Evolutionary conservation across 2,113 vertebrate genomes (phyloP).

Genomic region (Onychostoma macrolepis): DNA sequence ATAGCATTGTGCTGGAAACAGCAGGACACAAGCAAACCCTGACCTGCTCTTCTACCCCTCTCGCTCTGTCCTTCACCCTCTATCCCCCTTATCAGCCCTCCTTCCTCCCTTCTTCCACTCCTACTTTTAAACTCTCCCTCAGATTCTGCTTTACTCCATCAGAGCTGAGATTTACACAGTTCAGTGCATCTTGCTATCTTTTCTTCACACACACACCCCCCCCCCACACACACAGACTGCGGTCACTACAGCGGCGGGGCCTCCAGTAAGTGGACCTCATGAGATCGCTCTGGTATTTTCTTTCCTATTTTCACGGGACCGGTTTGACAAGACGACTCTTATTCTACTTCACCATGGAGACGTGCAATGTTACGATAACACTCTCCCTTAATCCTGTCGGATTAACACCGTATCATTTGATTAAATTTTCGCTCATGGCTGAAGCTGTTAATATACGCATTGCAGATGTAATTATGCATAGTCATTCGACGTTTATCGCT

Average conservation of each 20-base stretch:
- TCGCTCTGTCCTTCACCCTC: neutral
- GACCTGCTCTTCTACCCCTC: constrained; percentile 12
- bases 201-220: neutral
- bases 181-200: constrained; percentile 32
- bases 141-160: constrained; percentile 32
- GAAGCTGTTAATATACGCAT: constrained; percentile 29
- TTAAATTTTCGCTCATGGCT: constrained; percentile 25
- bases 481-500: constrained; percentile 39
- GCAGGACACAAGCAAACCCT: constrained; percentile 22
- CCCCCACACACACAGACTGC: neutral
- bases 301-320: constrained; percentile 36
- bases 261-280: constrained; percentile 33
- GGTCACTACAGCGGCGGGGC: neutral
- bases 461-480: constrained; percentile 35
- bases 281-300: constrained; percentile 14
- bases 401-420: constrained; percentile 39
- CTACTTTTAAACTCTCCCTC: neutral
- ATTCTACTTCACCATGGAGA: constrained; percentile 44
- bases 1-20: constrained; percentile 58
- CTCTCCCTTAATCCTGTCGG: constrained; percentile 33
- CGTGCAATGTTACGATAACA: constrained; percentile 24
- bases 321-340: constrained; percentile 41
- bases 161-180: constrained; percentile 35
- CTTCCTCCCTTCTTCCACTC: neutral
- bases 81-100: constrained; percentile 9